phyloP scores from a whole-genome alignment of 2,888 invertebrate species.

The Orthonevra nobilis region DNA sequence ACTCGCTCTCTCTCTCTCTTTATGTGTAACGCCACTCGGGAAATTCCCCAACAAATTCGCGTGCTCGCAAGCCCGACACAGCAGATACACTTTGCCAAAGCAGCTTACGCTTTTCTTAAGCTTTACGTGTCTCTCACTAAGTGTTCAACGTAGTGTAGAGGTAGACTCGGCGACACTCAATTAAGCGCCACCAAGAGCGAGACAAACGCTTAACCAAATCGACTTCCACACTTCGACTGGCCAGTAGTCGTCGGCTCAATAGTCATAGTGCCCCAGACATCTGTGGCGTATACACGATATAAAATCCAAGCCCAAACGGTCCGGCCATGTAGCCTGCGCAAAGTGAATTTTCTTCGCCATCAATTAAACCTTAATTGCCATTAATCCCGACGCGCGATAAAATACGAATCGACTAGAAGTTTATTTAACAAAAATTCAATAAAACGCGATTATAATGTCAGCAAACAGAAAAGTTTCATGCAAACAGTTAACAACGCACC shows the following conservation, averaged over 20 bases:
- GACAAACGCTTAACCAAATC: slow-evolving; percentile 47
- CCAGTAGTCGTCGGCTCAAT: slow-evolving; percentile 57
- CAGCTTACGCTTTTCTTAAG: slow-evolving; percentile 44
- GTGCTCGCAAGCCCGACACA: too few species aligned
- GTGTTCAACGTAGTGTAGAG: background rate
- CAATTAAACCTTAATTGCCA: too few species aligned
- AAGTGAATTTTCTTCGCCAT: slow-evolving; percentile 7
- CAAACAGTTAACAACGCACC: slow-evolving; percentile 66
- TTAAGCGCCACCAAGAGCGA: slow-evolving; percentile 54
- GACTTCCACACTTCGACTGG: slow-evolving; percentile 38
- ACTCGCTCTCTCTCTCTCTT: slow-evolving; percentile 8
- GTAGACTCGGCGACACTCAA: slow-evolving; percentile 31
- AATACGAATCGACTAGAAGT: slow-evolving; percentile 12
- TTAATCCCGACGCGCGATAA: slow-evolving; percentile 22
- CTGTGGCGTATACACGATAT: slow-evolving; percentile 39
- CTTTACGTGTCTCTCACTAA: slow-evolving; percentile 29
- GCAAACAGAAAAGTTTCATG: slow-evolving; percentile 48
- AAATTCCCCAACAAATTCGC: background rate
- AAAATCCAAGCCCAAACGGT: slow-evolving; percentile 14
- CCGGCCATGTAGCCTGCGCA: slow-evolving; percentile 29
- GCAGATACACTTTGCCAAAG: slow-evolving; percentile 10
- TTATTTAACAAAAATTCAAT: slow-evolving; percentile 5
- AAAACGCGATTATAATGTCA: slow-evolving; percentile 61
- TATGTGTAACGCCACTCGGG: slow-evolving; percentile 1
- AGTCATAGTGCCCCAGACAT: slow-evolving; percentile 37